A percentile compares a stretch with the other conserved stretches of the same genome.
Evolutionary conservation across 2,797 vertebrate genomes (phyloP).

Genomic region (Sebastes flavidus): DNA sequence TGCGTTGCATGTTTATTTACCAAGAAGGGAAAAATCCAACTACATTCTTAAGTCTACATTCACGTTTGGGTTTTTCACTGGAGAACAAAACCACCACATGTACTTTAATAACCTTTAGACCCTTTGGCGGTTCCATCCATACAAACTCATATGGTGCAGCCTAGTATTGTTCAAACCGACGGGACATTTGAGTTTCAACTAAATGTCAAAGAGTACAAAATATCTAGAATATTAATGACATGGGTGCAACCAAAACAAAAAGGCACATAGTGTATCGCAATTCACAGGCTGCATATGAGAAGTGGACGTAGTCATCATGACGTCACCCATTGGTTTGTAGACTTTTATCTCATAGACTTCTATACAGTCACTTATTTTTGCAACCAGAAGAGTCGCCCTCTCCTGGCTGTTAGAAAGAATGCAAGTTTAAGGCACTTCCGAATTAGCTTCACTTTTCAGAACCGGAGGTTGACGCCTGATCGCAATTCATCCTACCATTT

Average conservation of each 20-base stretch:
- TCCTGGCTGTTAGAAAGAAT: too few species aligned
- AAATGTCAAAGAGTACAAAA: not conserved
- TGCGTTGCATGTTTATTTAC: not conserved
- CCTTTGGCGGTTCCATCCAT: not conserved
- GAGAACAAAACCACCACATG: not conserved
- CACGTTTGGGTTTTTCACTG: not conserved
- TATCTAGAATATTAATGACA: not conserved
- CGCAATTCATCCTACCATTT: too few species aligned
- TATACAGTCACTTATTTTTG: too few species aligned
- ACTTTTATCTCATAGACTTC: too few species aligned
- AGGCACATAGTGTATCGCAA: not conserved
- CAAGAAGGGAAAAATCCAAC: not conserved
- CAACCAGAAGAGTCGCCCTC: too few species aligned
- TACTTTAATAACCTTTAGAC: not conserved
- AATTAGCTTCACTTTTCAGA: too few species aligned
- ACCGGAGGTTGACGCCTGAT: too few species aligned
- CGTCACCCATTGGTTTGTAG: too few species aligned
- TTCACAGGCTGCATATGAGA: not conserved
- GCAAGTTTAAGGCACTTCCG: too few species aligned
- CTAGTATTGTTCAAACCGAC: not conserved
- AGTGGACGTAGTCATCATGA: too few species aligned
- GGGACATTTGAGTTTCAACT: not conserved
- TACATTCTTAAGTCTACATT: not conserved
- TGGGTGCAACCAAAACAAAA: not conserved
- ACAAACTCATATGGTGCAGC: not conserved